Percentiles rank a stretch among this genome's conserved stretches.
phyloP scores from a whole-genome alignment of 1,140 invertebrate genomes.

The Eumaeus atala region DNA sequence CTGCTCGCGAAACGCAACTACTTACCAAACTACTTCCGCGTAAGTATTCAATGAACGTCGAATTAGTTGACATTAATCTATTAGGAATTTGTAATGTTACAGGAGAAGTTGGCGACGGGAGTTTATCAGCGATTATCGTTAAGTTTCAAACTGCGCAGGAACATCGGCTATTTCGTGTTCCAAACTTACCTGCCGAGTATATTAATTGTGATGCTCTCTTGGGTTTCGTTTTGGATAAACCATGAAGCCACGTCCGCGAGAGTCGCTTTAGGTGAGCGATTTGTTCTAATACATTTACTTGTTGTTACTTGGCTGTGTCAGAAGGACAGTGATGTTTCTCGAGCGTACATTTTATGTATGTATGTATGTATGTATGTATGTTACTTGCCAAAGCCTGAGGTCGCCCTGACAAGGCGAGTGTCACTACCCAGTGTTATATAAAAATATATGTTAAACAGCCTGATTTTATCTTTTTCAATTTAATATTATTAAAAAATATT shows the following conservation, averaged over 20 bases:
- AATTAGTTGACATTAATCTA: constrained; percentile 22
- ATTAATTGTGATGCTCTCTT: constrained; percentile 94
- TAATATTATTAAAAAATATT: too few relatives aligned
- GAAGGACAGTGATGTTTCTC: too few relatives aligned
- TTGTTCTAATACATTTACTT: too few relatives aligned
- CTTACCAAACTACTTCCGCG: constrained; percentile 5
- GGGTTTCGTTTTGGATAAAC: constrained; percentile 98
- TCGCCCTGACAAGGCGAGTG: too few relatives aligned
- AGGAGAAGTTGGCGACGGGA: constrained; percentile 91
- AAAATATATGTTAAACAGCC: too few relatives aligned
- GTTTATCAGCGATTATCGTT: constrained; percentile 94
- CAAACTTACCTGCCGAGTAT: constrained; percentile 96
- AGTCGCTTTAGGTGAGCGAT: constrained; percentile 77
- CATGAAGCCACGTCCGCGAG: constrained; percentile 90
- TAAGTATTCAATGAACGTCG: constrained; percentile 1
- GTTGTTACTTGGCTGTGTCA: too few relatives aligned
- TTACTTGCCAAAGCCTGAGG: too few relatives aligned
- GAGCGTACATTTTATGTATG: too few relatives aligned
- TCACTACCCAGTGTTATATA: too few relatives aligned
- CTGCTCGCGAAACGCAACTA: not conserved
- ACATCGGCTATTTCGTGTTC: constrained; percentile 95
- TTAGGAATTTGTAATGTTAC: constrained; percentile 35
- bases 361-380: too few relatives aligned
- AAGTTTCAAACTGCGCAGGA: constrained; percentile 92
- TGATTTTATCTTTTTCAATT: too few relatives aligned